Evolutionary conservation across 2,113 vertebrate genomes (phyloP).

Genomic region (Rhinopomastus cyanomelas): DNA sequence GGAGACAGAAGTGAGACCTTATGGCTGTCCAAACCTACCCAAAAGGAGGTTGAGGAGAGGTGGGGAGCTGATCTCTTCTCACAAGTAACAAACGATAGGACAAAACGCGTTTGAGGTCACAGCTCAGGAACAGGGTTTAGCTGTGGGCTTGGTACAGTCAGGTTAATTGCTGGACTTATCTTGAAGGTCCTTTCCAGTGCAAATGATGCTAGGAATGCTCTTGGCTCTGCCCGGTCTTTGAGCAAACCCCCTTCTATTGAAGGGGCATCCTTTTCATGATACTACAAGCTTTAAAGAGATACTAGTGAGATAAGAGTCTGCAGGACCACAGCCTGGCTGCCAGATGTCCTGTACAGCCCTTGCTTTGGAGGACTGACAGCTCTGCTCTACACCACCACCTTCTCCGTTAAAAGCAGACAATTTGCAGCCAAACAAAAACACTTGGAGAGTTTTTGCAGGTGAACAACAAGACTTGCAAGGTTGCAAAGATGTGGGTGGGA

Average conservation of each 20-base stretch:
- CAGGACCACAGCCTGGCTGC: neutral
- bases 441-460: too few relatives aligned
- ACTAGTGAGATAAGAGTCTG: neutral
- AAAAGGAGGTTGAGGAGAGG: too few relatives aligned
- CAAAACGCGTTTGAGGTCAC: too few relatives aligned
- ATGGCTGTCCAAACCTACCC: too few relatives aligned
- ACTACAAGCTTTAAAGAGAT: neutral
- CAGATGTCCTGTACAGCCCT: neutral
- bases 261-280: neutral
- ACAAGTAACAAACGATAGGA: too few relatives aligned
- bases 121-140: too few relatives aligned
- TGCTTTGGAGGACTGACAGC: neutral
- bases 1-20: too few relatives aligned
- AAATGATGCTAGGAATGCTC: neutral
- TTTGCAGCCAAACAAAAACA: neutral
- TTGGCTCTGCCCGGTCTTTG: neutral
- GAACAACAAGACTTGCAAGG: too few relatives aligned
- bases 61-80: too few relatives aligned
- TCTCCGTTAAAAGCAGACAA: neutral
- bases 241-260: neutral
- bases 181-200: too few relatives aligned
- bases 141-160: too few relatives aligned
- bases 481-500: neutral
- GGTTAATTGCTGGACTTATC: too few relatives aligned
- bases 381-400: fast-evolving